Evolutionary conservation across 2,113 vertebrate species (phyloP).

Genomic region (Meriones unguiculatus): DNA sequence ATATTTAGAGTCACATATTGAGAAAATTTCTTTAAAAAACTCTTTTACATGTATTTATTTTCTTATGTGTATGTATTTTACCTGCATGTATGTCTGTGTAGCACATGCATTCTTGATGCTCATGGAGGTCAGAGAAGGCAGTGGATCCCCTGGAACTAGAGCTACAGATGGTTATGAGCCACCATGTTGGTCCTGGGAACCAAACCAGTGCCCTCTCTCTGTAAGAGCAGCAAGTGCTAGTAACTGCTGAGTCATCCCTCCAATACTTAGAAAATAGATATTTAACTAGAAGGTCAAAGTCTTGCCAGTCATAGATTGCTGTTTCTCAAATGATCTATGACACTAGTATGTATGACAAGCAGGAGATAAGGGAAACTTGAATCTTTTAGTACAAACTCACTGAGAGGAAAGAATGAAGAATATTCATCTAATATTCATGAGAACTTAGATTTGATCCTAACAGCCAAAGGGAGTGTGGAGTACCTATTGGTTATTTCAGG

Average conservation of each 20-base stretch:
- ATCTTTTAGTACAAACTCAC: neutral
- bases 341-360: neutral
- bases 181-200: neutral
- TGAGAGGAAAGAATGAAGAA: neutral
- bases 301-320: neutral
- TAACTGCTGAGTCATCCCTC: neutral
- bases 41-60: neutral
- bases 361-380: neutral
- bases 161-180: neutral
- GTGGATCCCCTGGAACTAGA: neutral
- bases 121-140: neutral
- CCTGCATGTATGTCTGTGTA: no score
- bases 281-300: neutral
- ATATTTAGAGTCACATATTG: neutral
- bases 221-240: neutral
- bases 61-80: neutral
- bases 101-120: neutral
- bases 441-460: neutral
- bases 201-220: neutral
- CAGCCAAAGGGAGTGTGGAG: neutral
- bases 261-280: slow-evolving; percentile 24
- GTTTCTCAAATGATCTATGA: neutral
- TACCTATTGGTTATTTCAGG: neutral
- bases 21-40: no score
- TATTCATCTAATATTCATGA: neutral